Base-by-base conservation (phyloP, 2,113 vertebrate species). In the Narcine bancroftii region DNA sequence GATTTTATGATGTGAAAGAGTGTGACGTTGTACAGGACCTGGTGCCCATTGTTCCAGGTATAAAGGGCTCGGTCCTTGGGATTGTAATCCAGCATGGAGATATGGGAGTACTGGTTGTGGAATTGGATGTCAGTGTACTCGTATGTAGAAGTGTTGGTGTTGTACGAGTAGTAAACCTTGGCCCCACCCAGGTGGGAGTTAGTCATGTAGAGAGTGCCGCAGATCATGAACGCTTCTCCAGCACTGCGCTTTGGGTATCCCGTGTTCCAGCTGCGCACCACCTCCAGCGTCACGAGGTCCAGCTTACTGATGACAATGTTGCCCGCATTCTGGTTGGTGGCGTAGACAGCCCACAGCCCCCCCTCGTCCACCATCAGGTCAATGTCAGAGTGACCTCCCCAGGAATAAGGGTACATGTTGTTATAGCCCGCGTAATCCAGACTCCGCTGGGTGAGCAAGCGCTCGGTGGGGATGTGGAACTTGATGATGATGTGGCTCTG, bases 31-130 rank as follows among this genome's bases (percentile, higher is more conserved):
- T 99, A 99, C 10, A 99, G 98, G 81, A 99, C 96, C 93, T 99
- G 99, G 93, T 99, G 98, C 85, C 99, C 99, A 73, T 99, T 99
- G 96, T 99, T 99, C 99, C 99, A 99, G 89, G 98, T 98, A 0
- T 99, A 99, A 45, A 99, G 98, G 6, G 98, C 97, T 0, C 98
- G 96, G 95, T 99, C 99, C 93, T 97, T 98, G 77, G 98, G 99
- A 95, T 99, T 99, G 95, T 99, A 99, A 95, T 99, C 98, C 96
- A 99, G 94, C 99, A 99, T 99, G 95, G 98, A 99, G 95, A 99
- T 99, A 93, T 99, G 99, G 0, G 97, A 98, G 94, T 99, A 99
- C 94, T 98, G 98, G 95, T 99, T 99, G 94, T 99, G 97, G 95
- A 99, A 98, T 53, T 97, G 97, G 94, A 99, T 98, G 94, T 99